Conservation (phyloP, 2,113 vertebrate species). For the Tenebrosternarchus preto region DNA sequence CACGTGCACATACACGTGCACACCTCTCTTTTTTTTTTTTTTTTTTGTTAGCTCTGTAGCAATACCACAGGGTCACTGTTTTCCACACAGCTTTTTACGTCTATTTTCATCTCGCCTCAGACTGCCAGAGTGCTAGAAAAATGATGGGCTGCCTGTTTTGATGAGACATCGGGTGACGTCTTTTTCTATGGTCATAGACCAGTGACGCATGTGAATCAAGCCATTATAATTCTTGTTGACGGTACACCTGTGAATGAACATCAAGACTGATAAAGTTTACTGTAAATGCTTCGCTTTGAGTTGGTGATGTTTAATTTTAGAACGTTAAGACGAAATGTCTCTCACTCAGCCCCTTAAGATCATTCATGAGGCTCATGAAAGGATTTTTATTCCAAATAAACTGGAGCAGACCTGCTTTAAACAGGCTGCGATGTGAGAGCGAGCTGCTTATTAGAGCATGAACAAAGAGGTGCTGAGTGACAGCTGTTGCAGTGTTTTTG, state of each 20-base stretch:
- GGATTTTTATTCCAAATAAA: conserved; percentile 19
- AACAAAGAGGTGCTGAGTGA: not conserved
- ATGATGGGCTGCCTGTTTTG: conserved; percentile 43
- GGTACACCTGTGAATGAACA: not conserved
- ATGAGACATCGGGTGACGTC: conserved; percentile 46
- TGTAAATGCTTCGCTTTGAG: not conserved
- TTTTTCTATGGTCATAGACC: conserved; percentile 10
- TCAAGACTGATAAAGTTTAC: conserved; percentile 5
- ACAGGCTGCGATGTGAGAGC: not conserved
- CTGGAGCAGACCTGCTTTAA: conserved; percentile 20
- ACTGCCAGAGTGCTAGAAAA: conserved; percentile 7
- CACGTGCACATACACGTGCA: conserved; percentile 2
- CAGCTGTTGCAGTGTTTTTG: not conserved
- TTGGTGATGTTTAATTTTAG: not conserved
- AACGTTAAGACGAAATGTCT: not conserved
- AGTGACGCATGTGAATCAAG: conserved; percentile 8
- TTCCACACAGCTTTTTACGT: conserved; percentile 36
- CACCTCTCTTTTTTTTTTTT: conserved; percentile 38
- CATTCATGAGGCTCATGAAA: not conserved
- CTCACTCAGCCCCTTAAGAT: not conserved
- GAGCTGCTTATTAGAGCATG: conserved; percentile 2
- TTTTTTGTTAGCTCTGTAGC: conserved; percentile 23
- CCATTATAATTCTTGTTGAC: not conserved
- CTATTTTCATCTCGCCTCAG: conserved; percentile 41
- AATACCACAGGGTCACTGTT: conserved; percentile 19